Evolutionary conservation across 92 coral and sea anemone species (phyloP).

Genomic region (Actinernus sp.): DNA sequence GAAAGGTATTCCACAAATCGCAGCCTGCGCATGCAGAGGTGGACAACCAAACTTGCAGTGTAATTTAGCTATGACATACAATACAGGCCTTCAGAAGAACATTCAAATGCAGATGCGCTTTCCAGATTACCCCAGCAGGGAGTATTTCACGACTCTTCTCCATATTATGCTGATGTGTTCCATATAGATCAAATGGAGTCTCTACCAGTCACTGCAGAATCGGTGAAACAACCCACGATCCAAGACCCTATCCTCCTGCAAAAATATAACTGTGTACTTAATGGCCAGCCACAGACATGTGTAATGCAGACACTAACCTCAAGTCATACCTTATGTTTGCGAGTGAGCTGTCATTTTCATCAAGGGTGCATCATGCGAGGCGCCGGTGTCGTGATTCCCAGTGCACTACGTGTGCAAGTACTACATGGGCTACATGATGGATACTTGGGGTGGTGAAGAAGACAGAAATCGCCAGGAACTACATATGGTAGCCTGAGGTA

Average conservation of each 20-base stretch:
- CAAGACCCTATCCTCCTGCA: constrained; percentile 7
- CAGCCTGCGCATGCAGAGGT: constrained; percentile 42
- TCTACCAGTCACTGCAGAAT: constrained; percentile 35
- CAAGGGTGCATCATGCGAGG: too few species aligned
- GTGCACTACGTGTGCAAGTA: too few species aligned
- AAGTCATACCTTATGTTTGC: too few species aligned
- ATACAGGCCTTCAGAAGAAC: constrained; percentile 19
- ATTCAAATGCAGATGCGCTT: constrained; percentile 49
- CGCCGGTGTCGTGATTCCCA: too few species aligned
- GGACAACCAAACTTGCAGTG: constrained; percentile 19
- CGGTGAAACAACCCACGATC: background rate
- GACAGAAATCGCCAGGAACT: too few species aligned
- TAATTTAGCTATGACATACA: constrained; percentile 4
- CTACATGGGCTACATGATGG: too few species aligned
- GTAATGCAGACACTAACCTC: too few species aligned
- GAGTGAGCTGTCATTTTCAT: too few species aligned
- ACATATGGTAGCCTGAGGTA: too few species aligned
- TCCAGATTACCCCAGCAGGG: constrained; percentile 39
- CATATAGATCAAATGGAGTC: constrained; percentile 21
- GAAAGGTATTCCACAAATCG: constrained; percentile 32
- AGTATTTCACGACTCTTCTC: background rate
- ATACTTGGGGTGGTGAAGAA: too few species aligned
- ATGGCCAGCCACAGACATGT: constrained; percentile 30
- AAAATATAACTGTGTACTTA: background rate
- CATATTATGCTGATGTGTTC: constrained; percentile 6